Conservation (phyloP, 2,888 invertebrate genomes). For the Conus canariensis region DNA sequence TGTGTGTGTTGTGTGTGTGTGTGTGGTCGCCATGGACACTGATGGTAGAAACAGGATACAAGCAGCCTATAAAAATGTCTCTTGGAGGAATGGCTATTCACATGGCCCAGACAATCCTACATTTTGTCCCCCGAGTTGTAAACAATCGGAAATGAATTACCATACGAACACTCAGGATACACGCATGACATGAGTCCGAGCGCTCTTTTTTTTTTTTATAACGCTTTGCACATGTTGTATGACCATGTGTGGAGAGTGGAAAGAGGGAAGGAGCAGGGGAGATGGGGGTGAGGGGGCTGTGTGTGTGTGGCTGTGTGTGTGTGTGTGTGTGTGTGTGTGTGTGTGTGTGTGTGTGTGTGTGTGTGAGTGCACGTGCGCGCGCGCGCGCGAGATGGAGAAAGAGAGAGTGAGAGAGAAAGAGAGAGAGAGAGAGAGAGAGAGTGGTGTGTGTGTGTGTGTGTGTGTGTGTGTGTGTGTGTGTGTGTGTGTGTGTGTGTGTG, state of each 20-base stretch:
- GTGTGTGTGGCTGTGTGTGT: conserved; percentile 1
- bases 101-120: no score
- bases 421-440: no score
- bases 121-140: no score
- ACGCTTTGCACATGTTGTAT: neutral
- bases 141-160: no score
- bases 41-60: no score
- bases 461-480: conserved; percentile 3
- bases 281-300: no score
- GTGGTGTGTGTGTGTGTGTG: neutral
- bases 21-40: neutral
- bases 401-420: no score
- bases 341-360: conserved; percentile 9
- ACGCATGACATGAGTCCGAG: neutral
- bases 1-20: conserved; percentile 6
- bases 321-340: neutral
- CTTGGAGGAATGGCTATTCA: no score
- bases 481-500: neutral
- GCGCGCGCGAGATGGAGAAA: neutral
- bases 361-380: neutral
- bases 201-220: neutral
- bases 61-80: no score
- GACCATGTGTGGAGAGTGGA: neutral
- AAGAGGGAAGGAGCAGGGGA: no score
- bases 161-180: no score